Evolutionary conservation across 2,888 invertebrate species (phyloP).

Genomic region (Zonitis immaculata): DNA sequence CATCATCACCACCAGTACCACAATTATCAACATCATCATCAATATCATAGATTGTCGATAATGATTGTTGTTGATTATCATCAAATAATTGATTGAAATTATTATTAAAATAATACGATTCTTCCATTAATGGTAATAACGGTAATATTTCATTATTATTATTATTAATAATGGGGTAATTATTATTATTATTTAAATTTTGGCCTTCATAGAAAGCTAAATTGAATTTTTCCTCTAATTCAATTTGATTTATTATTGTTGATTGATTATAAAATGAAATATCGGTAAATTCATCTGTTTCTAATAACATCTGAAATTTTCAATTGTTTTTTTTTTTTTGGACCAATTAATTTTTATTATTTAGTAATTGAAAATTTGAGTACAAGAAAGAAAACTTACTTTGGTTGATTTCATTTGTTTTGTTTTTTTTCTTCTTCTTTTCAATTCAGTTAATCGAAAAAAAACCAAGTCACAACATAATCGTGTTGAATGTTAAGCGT

Average conservation of each 20-base stretch:
- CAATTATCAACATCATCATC: constrained; percentile 2
- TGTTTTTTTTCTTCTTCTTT: too few relatives aligned
- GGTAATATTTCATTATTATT: constrained; percentile 33
- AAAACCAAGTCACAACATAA: too few relatives aligned
- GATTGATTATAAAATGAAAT: constrained; percentile 30
- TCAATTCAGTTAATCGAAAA: too few relatives aligned
- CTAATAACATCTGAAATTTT: constrained; percentile 28
- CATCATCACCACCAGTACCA: neutral
- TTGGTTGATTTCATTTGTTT: neutral
- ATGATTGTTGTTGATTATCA: constrained; percentile 19
- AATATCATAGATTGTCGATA: constrained; percentile 31
- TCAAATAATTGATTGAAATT: constrained; percentile 43
- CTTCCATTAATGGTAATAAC: constrained; percentile 21
- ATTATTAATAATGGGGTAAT: constrained; percentile 20
- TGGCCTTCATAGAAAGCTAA: constrained; percentile 48
- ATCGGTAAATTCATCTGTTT: constrained; percentile 26
- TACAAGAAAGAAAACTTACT: too few relatives aligned
- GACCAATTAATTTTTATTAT: too few relatives aligned
- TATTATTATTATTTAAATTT: constrained; percentile 25
- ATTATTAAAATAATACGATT: constrained; percentile 32
- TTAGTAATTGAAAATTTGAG: too few relatives aligned
- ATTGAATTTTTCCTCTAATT: constrained; percentile 47
- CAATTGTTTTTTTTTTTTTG: neutral
- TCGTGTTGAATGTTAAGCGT: too few relatives aligned
- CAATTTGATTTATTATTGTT: too few relatives aligned